Evolutionary conservation across 2,797 vertebrate genomes (phyloP).

Genomic region (Micropoecilia bifurca): DNA sequence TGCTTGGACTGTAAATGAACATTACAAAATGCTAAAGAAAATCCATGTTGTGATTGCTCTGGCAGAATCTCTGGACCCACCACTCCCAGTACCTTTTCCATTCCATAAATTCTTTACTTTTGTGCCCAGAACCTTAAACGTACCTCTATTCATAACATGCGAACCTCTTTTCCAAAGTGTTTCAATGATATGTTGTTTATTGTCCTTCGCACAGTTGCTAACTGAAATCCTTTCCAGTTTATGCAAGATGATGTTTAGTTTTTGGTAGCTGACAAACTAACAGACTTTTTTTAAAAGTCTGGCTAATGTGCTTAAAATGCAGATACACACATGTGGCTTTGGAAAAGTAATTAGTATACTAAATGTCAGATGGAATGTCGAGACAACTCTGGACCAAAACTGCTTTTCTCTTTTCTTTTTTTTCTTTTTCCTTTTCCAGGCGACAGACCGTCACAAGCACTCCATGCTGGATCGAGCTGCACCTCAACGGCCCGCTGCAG

Average conservation of each 20-base stretch:
- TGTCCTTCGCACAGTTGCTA: background rate
- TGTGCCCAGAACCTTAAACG: background rate
- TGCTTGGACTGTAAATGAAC: background rate
- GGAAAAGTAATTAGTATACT: background rate
- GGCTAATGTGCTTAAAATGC: background rate
- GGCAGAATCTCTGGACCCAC: background rate
- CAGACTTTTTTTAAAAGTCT: background rate
- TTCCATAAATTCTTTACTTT: background rate
- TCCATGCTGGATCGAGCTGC: slow-evolving; percentile 99
- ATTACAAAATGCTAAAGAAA: background rate
- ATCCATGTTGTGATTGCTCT: background rate
- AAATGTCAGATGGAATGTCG: background rate
- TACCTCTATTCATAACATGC: background rate
- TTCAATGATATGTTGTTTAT: background rate
- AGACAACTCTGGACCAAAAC: background rate
- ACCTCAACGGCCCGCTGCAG: slow-evolving; percentile 96
- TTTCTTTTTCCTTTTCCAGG: slow-evolving; percentile 69
- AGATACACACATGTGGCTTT: background rate
- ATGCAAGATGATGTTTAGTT: background rate
- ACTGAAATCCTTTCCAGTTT: background rate
- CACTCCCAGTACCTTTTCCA: background rate
- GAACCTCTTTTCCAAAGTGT: background rate
- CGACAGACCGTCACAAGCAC: slow-evolving; percentile 98
- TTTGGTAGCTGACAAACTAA: background rate
- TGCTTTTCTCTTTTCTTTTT: background rate